Conservation (phyloP, 2,888 invertebrate genomes). For the Beris morrisii region DNA sequence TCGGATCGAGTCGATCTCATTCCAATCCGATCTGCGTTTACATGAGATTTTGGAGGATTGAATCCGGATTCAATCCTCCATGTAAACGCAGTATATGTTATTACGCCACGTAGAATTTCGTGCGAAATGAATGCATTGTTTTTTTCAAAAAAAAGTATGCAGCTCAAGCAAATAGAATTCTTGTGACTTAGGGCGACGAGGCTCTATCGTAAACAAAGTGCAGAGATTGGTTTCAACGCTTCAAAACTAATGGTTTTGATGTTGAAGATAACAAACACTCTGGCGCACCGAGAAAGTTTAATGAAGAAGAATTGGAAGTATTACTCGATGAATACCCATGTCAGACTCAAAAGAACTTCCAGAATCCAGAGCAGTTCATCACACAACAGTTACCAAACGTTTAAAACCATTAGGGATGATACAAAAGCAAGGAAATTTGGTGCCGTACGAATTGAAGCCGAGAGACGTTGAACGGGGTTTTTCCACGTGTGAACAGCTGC, state of each 20-base stretch:
- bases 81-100: too few species aligned
- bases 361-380: slow-evolving; percentile 31
- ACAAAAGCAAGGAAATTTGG: slow-evolving; percentile 37
- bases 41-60: too few species aligned
- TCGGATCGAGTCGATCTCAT: too few species aligned
- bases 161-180: too few species aligned
- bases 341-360: slow-evolving; percentile 38
- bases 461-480: slow-evolving; percentile 37
- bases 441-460: slow-evolving; percentile 36
- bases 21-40: too few species aligned
- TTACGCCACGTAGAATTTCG: too few species aligned
- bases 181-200: slow-evolving; percentile 24
- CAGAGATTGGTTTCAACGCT: slow-evolving; percentile 36
- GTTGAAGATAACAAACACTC: slow-evolving; percentile 36
- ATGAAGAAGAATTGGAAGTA: slow-evolving; percentile 38
- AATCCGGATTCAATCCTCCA: too few species aligned
- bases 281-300: slow-evolving; percentile 32
- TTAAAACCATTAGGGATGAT: slow-evolving; percentile 14
- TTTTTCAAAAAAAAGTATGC: too few species aligned
- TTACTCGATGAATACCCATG: slow-evolving; percentile 39
- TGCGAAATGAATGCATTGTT: too few species aligned
- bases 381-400: slow-evolving; percentile 33
- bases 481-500: slow-evolving; percentile 8
- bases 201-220: slow-evolving; percentile 23
- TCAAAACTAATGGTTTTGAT: slow-evolving; percentile 38